A percentile compares a stretch with the other conserved stretches of the same genome.
These are phyloP conservation scores for Ursus arctos DNA, from an alignment of 2,113 vertebrate genomes.

Conservation along the genomic window DNA sequence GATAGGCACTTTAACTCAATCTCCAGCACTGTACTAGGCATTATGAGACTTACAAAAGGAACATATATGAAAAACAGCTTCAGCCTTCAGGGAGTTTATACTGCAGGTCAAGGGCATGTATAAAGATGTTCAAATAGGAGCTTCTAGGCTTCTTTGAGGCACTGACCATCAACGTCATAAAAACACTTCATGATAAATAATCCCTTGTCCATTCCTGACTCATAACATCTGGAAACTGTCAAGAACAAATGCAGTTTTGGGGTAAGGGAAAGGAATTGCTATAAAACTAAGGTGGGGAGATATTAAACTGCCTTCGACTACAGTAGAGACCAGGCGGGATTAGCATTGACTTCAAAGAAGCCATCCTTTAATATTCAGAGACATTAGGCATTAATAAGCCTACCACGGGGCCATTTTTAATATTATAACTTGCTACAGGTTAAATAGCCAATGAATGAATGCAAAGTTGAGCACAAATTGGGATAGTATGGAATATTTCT, in stretches of 20 bases:
- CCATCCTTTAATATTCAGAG: background rate
- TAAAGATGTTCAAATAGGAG: background rate
- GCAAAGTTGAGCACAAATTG: background rate
- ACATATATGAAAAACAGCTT: background rate
- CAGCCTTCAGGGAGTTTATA: background rate
- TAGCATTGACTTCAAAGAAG: background rate
- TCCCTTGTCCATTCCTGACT: background rate
- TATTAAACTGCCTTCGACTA: background rate
- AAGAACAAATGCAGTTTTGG: background rate
- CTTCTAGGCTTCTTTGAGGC: background rate
- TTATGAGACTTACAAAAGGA: background rate
- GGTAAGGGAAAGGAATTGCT: background rate
- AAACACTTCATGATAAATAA: background rate
- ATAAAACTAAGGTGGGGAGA: background rate
- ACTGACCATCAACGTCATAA: background rate
- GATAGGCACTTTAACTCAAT: background rate
- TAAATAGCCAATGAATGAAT: background rate
- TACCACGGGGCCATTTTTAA: background rate
- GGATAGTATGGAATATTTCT: background rate
- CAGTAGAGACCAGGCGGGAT: background rate
- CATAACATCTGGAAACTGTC: background rate
- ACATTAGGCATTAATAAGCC: background rate
- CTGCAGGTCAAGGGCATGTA: background rate
- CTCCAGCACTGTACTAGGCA: background rate
- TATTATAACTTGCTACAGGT: background rate